A percentile compares a stretch with the other conserved stretches of the same genome.
Evolutionary conservation across 1,140 invertebrate species (phyloP).

Genomic region (Coenobita brevimanus): DNA sequence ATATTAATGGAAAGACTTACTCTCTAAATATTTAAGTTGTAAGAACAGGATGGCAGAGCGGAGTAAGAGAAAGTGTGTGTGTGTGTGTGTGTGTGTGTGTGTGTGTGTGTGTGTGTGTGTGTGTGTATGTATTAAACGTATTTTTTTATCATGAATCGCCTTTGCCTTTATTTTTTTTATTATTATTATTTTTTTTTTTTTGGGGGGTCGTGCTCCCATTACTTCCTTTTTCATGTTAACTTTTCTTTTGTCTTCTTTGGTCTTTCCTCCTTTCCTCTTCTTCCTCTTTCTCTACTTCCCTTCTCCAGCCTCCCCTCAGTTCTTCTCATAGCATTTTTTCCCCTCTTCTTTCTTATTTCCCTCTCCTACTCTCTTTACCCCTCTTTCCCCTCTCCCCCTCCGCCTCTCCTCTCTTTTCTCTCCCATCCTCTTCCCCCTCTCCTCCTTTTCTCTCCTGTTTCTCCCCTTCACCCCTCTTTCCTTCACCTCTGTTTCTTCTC

Average conservation of each 20-base stretch:
- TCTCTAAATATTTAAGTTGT: too few relatives aligned
- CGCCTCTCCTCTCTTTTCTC: not conserved
- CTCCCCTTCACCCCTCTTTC: not conserved
- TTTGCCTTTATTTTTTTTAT: too few relatives aligned
- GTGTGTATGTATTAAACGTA: too few relatives aligned
- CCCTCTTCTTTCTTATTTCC: not conserved
- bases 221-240: not conserved
- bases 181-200: too few relatives aligned
- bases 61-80: too few relatives aligned
- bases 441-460: not conserved
- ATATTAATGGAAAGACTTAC: too few relatives aligned
- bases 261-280: not conserved
- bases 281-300: not conserved
- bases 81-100: too few relatives aligned
- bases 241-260: not conserved
- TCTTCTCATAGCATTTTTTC: not conserved
- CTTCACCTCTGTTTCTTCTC: not conserved
- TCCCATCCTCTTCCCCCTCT: not conserved
- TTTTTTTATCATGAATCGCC: too few relatives aligned
- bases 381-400: not conserved
- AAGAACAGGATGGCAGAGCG: too few relatives aligned
- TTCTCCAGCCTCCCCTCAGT: not conserved
- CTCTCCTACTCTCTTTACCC: too few relatives aligned
- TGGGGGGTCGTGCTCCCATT: too few relatives aligned
- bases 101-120: too few relatives aligned